Evolutionary conservation across 2,888 invertebrate species (phyloP), one percentile per base, ranked within the genome.

Genomic region (Branchellion lobata): DNA sequence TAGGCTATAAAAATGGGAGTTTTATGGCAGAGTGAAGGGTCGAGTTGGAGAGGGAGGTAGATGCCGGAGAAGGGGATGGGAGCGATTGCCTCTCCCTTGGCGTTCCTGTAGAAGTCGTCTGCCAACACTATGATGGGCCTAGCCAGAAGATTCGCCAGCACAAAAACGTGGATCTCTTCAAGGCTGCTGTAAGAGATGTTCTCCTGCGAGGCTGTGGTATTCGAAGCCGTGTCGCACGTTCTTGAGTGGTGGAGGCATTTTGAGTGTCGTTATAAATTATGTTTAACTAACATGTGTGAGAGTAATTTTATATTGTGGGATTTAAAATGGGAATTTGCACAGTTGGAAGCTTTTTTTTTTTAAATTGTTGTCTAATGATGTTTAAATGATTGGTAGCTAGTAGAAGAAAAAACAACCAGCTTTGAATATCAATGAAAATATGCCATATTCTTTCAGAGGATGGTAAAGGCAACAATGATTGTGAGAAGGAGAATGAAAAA

Each of bases 41-140:
- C 88, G 80, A 92, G 90, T 86, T 94, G 93, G 57, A 93, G 87
- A 0, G 94, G 94, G 8, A 94, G 88, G 87, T 94, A 94, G 79
- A 87, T 84, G 0, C 94, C 94, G 77, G 94, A 94, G 88, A 94
- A 94, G 0, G 93, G 92, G 82, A 94, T 94, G 0, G 94, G 94
- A 0, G 94, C 93, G 84, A 94, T 89, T 0, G 93, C 92, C 82
- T 93, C 93, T n/a, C 94, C 94, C 84, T 91, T 91, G 84, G 92
- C 91, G 86, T 94, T 93, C 89, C 88, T 90, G 1, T 94, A 87
- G 83, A 94, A 92, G 27, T 92, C 92, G 86, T 94, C 94, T 0
- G 94, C 93, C 83, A 94, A 92, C 14, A 94, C 92, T 77, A 94
- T 91, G 80, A 94, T 93, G 0, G 94, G 92, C 24, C 94, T 88